Percentiles rank a stretch among this genome's conserved stretches.
Evolutionary conservation across 2,113 vertebrate genomes (phyloP).

Genomic region (Phrynosoma blainvillii): DNA sequence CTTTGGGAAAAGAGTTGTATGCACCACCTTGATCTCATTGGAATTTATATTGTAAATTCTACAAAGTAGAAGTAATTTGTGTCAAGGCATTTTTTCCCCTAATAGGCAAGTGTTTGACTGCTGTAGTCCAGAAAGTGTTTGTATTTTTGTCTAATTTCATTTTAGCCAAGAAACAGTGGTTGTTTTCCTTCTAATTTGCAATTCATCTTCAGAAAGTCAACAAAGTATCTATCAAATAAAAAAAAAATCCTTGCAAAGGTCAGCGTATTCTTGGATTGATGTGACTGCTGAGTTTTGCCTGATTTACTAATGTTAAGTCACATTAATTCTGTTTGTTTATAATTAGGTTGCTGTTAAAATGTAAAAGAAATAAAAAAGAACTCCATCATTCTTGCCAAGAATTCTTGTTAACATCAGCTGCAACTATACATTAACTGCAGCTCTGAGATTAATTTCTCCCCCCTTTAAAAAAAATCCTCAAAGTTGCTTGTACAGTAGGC

Average conservation of each 20-base stretch:
- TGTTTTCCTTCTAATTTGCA: neutral
- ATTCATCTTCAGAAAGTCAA: conserved; percentile 51
- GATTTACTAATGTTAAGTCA: conserved; percentile 46
- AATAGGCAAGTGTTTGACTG: neutral
- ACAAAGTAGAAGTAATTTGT: neutral
- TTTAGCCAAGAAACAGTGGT: neutral
- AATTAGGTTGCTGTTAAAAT: conserved; percentile 50
- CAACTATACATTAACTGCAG: neutral
- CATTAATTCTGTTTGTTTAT: conserved; percentile 60
- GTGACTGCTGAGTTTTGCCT: conserved; percentile 46
- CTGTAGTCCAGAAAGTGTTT: neutral
- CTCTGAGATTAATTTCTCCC: neutral
- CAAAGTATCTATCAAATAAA: neutral
- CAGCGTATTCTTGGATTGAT: conserved; percentile 40
- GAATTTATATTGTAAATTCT: neutral
- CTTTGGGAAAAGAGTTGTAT: too few species aligned
- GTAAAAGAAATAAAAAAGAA: neutral
- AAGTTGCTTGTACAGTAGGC: neutral
- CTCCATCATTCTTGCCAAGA: conserved; percentile 45
- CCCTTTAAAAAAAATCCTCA: neutral
- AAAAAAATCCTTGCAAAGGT: conserved; percentile 48
- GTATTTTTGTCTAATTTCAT: neutral
- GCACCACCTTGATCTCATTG: too few species aligned
- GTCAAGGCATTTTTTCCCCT: neutral
- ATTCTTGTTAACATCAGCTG: neutral